Percentiles rank a stretch among this genome's conserved stretches.
Evolutionary conservation across 2,888 invertebrate species (phyloP).

Genomic region (Patella pellucida): DNA sequence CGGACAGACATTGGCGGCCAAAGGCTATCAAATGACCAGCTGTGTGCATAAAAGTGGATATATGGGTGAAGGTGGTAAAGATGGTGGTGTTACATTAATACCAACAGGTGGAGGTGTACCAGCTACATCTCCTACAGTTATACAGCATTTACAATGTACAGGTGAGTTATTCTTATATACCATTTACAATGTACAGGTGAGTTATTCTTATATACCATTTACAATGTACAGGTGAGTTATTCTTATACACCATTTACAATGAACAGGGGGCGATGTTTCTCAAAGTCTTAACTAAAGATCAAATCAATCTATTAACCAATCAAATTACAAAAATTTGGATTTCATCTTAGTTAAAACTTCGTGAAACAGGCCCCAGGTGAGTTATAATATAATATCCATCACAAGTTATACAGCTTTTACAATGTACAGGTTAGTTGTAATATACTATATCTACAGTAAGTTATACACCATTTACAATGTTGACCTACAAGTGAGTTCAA

Average conservation of each 20-base stretch:
- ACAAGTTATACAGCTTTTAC: too few species aligned
- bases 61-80: constrained; percentile 15
- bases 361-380: too few species aligned
- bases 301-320: too few species aligned
- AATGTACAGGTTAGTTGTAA: constrained; percentile 21
- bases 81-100: constrained; percentile 13
- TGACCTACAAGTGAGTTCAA: too few species aligned
- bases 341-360: too few species aligned
- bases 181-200: constrained; percentile 8
- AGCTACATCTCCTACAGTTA: neutral
- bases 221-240: neutral
- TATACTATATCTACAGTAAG: constrained; percentile 18
- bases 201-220: neutral
- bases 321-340: too few species aligned
- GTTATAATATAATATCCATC: too few species aligned
- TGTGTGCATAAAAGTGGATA: constrained; percentile 23
- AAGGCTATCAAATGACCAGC: constrained; percentile 22
- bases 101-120: neutral
- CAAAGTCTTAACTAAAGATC: too few species aligned
- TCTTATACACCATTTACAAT: neutral
- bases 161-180: neutral
- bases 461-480: neutral
- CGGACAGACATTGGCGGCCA: constrained; percentile 29
- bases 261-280: too few species aligned
- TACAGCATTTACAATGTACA: constrained; percentile 9